Evolutionary conservation across 2,888 invertebrate species (phyloP).

Genomic region (Clunio marinus): DNA sequence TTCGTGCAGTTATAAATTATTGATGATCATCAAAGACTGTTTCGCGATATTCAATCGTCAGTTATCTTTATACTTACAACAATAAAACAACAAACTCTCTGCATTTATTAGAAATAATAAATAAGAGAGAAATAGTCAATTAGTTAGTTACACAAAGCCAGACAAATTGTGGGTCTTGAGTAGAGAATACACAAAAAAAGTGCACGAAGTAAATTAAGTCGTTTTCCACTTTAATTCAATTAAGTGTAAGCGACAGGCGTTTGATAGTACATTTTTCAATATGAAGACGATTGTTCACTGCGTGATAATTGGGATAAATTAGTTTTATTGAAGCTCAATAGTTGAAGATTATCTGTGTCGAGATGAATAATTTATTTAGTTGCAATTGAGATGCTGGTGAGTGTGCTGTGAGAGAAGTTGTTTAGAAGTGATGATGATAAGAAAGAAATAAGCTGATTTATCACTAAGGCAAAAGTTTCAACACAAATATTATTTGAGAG

Average conservation of each 20-base stretch:
- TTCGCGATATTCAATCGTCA: background rate
- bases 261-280: background rate
- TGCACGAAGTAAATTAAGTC: background rate
- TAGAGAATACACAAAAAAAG: background rate
- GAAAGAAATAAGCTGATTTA: background rate
- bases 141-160: too few relatives aligned
- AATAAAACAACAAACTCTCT: background rate
- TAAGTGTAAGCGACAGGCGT: background rate
- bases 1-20: background rate
- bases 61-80: background rate
- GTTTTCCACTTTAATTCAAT: constrained; percentile 27
- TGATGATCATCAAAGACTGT: background rate
- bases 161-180: constrained; percentile 23
- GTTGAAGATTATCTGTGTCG: background rate
- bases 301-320: constrained; percentile 22
- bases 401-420: too few relatives aligned
- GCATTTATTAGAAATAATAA: background rate
- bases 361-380: background rate
- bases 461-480: too few relatives aligned
- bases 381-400: background rate
- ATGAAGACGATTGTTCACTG: background rate
- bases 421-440: too few relatives aligned
- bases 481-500: background rate
- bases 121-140: too few relatives aligned
- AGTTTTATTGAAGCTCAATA: constrained; percentile 11